phyloP scores from a whole-genome alignment of 2,888 invertebrate genomes.

The Agrochola macilenta region DNA sequence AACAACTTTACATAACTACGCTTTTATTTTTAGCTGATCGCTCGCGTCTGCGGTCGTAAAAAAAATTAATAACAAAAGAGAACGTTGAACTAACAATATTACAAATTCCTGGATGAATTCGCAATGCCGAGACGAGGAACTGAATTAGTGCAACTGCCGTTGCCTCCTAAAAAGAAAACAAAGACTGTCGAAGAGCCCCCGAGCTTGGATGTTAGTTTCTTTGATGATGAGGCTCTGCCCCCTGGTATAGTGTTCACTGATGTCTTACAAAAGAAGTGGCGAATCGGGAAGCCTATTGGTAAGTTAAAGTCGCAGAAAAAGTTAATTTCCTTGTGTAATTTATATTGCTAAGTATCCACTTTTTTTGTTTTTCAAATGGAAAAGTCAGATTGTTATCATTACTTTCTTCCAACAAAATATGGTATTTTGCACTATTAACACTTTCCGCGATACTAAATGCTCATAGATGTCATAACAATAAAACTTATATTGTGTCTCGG shows the following conservation, averaged over 20 bases:
- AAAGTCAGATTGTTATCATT: background rate
- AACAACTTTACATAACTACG: conserved; percentile 47
- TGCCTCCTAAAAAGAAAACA: conserved; percentile 83
- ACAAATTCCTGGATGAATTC: conserved; percentile 58
- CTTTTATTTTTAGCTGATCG: conserved; percentile 53
- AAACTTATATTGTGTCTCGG: background rate
- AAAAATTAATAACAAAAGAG: conserved; percentile 6
- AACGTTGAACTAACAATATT: conserved; percentile 31
- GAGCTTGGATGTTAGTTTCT: conserved; percentile 83
- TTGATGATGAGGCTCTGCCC: conserved; percentile 88
- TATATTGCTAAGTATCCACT: background rate
- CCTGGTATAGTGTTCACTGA: conserved; percentile 95
- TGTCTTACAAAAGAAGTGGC: conserved; percentile 95
- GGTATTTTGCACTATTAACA: background rate
- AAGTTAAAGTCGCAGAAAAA: conserved; percentile 58
- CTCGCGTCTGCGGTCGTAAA: conserved; percentile 11
- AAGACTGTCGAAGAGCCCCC: conserved; percentile 75
- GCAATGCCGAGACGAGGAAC: conserved; percentile 84
- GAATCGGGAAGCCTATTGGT: conserved; percentile 96
- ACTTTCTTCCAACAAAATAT: background rate
- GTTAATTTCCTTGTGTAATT: background rate
- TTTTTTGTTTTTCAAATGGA: background rate
- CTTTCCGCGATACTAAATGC: background rate
- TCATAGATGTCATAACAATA: background rate
- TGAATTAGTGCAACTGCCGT: conserved; percentile 76